phyloP scores from a whole-genome alignment of 2,113 vertebrate species.

The Dromas ardeola region DNA sequence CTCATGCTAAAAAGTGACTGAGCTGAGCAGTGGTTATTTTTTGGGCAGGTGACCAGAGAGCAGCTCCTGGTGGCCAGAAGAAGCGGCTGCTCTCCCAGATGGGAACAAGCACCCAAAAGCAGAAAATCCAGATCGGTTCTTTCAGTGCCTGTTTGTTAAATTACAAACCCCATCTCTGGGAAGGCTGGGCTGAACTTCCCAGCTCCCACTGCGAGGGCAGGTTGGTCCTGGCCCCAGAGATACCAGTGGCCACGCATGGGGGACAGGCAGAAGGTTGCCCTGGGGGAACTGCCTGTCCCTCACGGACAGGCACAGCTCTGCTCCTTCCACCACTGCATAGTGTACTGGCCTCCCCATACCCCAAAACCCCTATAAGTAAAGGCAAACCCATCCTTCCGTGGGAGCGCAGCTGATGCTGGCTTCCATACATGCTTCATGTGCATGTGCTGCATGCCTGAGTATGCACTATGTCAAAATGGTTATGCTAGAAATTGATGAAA shows the following conservation, averaged over 20 bases:
- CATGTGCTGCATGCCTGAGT: fast-evolving
- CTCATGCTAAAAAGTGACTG: not conserved
- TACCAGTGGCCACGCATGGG: fast-evolving
- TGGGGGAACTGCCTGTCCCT: not conserved
- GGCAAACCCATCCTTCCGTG: not conserved
- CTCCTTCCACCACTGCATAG: not conserved
- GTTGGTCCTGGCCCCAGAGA: not conserved
- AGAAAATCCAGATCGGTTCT: not conserved
- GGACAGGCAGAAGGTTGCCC: not conserved
- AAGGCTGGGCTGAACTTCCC: not conserved
- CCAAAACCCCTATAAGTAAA: not conserved
- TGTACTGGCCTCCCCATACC: not conserved
- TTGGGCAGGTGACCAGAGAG: not conserved
- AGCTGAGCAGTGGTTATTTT: not conserved
- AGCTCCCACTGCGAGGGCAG: fast-evolving
- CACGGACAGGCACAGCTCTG: not conserved
- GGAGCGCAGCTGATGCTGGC: not conserved
- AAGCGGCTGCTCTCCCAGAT: not conserved
- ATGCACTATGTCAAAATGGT: not conserved
- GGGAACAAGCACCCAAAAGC: not conserved
- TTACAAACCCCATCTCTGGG: not conserved
- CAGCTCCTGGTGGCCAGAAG: not conserved
- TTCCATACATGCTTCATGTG: fast-evolving
- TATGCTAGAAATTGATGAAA: not conserved
- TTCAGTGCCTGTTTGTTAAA: not conserved